Evolutionary conservation across 2,888 invertebrate genomes (phyloP), one percentile per base, ranked within the genome.

Genomic region (Crematogaster levior): DNA sequence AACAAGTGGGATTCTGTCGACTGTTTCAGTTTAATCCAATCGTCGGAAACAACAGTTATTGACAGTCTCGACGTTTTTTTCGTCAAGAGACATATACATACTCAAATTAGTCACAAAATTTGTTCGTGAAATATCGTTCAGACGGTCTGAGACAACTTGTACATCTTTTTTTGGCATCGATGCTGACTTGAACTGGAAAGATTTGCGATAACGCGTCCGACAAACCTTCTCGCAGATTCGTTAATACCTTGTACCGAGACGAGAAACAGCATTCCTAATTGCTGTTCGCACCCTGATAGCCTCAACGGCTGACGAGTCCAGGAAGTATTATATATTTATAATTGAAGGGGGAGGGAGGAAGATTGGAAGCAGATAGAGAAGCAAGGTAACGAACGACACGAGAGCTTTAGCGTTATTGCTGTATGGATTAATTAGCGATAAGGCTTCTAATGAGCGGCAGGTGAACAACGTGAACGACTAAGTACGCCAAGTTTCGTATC

Each of bases 391-490:
- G 89, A 90, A 92, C 92, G 92, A 93, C 93, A 93, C 93, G 93
- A 91, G 92, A 93, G 91, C 94, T 94, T 92, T 93, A 93, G 93
- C 93, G 94, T 92, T 89, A 92, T 91, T 91, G 91, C 92, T 92
- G 92, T 93, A 92, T 91, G 93, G 93, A 94, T 94, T 94, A 94
- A 94, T 94, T 94, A 94, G 93, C 93, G 94, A 94, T 94, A 94
- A 94, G 94, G 92, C 92, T 93, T 93, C 93, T 94, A 94, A 94
- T 94, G 94, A 94, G 94, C 92, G 92, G 93, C 94, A 94, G 94
- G 94, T 94, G 94, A 93, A 88, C 92, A 34, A 34, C 34, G 34
- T 81, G 46, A 79, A 37, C 34, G 56, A 75, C 51, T 48, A 40
- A 51, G 60, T 48, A 61, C 51, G 56, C 43, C 24, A 12, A 40